Percentiles rank a stretch among this genome's conserved stretches.
Evolutionary conservation across 2,888 invertebrate genomes (phyloP).

Genomic region (Apotomis turbidana): DNA sequence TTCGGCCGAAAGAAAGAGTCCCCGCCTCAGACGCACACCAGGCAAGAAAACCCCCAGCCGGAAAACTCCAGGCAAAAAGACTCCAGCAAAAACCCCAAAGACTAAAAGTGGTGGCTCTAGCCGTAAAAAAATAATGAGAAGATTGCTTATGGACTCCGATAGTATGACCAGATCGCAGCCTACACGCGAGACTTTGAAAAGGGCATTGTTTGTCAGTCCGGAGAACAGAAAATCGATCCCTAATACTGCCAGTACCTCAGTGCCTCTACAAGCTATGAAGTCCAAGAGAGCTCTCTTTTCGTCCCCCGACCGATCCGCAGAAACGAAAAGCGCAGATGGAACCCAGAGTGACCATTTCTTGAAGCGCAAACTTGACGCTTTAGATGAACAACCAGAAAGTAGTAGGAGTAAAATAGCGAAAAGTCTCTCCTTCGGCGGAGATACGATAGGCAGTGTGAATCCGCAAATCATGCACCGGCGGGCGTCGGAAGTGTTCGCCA

Average conservation of each 20-base stretch:
- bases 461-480: slow-evolving; percentile 62
- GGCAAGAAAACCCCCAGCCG: slow-evolving; percentile 72
- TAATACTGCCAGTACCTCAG: slow-evolving; percentile 64
- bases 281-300: slow-evolving; percentile 87
- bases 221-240: slow-evolving; percentile 71
- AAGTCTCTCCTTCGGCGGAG: slow-evolving; percentile 85
- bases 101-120: slow-evolving; percentile 85
- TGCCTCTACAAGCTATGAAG: slow-evolving; percentile 78
- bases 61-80: slow-evolving; percentile 80
- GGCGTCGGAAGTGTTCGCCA: slow-evolving; percentile 66
- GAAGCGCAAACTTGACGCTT: slow-evolving; percentile 78
- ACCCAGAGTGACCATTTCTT: slow-evolving; percentile 64
- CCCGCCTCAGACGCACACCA: slow-evolving; percentile 78
- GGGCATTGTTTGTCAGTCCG: slow-evolving; percentile 90
- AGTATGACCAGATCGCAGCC: slow-evolving; percentile 66
- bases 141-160: slow-evolving; percentile 74
- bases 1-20: slow-evolving; percentile 74
- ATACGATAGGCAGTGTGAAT: slow-evolving; percentile 59
- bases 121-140: slow-evolving; percentile 82
- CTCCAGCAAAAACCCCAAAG: slow-evolving; percentile 82
- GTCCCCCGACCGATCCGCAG: slow-evolving; percentile 81
- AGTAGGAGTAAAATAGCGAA: slow-evolving; percentile 79
- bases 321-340: slow-evolving; percentile 72
- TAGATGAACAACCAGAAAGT: slow-evolving; percentile 65
- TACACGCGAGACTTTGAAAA: slow-evolving; percentile 85